phyloP scores from a whole-genome alignment of 1,140 invertebrate species.

The Nebria ingens region DNA sequence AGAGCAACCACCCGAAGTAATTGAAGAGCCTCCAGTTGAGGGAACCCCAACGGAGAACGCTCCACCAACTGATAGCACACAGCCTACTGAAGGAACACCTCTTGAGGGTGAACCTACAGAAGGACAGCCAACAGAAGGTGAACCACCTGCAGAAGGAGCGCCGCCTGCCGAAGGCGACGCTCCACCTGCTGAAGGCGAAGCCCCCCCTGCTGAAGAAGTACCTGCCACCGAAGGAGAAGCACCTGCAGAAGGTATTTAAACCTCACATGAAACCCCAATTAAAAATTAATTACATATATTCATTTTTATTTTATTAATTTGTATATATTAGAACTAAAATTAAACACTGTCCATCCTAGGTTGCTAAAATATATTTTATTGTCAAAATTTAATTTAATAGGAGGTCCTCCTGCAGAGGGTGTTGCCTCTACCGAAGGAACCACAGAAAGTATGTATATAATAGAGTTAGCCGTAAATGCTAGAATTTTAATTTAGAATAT shows the following conservation, averaged over 20 bases:
- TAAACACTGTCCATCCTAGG: no score
- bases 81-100: slow-evolving; percentile 24
- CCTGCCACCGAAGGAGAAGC: slow-evolving; percentile 26
- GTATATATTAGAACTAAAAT: no score
- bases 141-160: slow-evolving; percentile 30
- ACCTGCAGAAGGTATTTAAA: slow-evolving; percentile 27
- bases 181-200: slow-evolving; percentile 26
- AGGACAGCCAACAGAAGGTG: slow-evolving; percentile 24
- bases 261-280: no score
- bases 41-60: no score
- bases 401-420: slow-evolving; percentile 22
- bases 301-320: no score
- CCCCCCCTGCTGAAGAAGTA: slow-evolving; percentile 21
- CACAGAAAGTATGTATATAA: no score
- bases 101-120: neutral
- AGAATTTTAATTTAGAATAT: no score
- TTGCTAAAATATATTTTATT: no score
- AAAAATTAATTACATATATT: no score
- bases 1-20: no score
- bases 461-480: no score
- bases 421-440: slow-evolving; percentile 26
- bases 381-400: slow-evolving; percentile 18
- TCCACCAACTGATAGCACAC: slow-evolving; percentile 19
- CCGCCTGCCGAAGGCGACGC: slow-evolving; percentile 35
- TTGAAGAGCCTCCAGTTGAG: no score